Evolutionary conservation across 2,888 invertebrate species (phyloP).

Genomic region (Aquatica leii): DNA sequence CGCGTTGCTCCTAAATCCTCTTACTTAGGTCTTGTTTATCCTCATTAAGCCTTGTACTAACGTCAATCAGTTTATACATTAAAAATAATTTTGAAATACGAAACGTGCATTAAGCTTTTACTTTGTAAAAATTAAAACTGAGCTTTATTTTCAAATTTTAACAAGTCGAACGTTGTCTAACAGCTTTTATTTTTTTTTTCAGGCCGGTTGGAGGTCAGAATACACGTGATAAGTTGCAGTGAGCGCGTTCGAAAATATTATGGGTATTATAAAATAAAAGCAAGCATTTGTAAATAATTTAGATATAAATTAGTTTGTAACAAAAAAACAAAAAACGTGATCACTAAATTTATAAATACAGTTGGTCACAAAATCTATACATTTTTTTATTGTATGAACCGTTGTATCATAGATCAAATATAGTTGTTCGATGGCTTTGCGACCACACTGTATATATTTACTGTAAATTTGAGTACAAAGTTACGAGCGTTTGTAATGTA

Average conservation of each 20-base stretch:
- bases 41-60: too few relatives aligned
- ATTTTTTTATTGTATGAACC: constrained; percentile 43
- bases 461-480: constrained; percentile 60
- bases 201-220: constrained; percentile 93
- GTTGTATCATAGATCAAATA: constrained; percentile 28
- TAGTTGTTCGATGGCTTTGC: constrained; percentile 46
- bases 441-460: constrained; percentile 48
- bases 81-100: too few relatives aligned
- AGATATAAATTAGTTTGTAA: constrained; percentile 39
- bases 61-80: too few relatives aligned
- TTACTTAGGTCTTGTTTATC: too few relatives aligned
- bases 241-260: constrained; percentile 20
- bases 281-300: constrained; percentile 34
- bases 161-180: too few relatives aligned
- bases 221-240: constrained; percentile 83
- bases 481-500: constrained; percentile 56
- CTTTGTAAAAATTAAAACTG: too few relatives aligned
- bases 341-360: constrained; percentile 39
- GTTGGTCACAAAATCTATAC: constrained; percentile 48
- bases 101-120: too few relatives aligned
- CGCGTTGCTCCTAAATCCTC: too few relatives aligned
- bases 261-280: constrained; percentile 32
- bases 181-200: constrained; percentile 67
- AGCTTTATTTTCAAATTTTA: too few relatives aligned
- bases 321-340: constrained; percentile 46